Conservation (phyloP, 2,888 invertebrate species). For the Drosophila algonquin region DNA sequence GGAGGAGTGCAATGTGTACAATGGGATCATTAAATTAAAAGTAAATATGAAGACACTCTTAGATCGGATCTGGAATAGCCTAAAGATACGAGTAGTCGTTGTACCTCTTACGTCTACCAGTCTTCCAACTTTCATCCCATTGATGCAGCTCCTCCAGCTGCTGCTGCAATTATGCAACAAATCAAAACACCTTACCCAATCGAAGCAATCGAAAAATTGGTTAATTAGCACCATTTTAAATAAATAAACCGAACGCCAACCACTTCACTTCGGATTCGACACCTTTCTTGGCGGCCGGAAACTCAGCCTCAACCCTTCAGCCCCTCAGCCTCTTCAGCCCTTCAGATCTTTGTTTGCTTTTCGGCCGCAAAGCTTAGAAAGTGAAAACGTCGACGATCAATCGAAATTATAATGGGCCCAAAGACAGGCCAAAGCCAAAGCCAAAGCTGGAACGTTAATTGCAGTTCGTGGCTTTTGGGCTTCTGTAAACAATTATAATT, state of each 20-base stretch:
- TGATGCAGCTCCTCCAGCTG: not conserved
- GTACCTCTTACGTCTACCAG: not conserved
- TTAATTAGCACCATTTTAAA: conserved; percentile 45
- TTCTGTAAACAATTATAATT: conserved; percentile 23
- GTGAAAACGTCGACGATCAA: conserved; percentile 53
- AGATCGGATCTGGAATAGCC: too few species aligned
- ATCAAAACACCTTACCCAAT: conserved; percentile 29
- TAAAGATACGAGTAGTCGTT: not conserved
- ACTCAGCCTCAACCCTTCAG: conserved; percentile 9
- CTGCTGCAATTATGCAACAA: conserved; percentile 3
- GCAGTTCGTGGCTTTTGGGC: conserved; percentile 18
- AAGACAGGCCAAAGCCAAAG: not conserved
- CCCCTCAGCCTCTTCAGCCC: not conserved
- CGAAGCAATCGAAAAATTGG: not conserved
- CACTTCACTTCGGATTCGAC: conserved; percentile 23
- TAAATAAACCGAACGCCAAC: conserved; percentile 32
- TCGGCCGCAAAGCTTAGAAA: conserved; percentile 51
- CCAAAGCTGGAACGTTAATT: conserved; percentile 23
- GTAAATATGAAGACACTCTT: not conserved
- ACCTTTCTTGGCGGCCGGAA: conserved; percentile 42
- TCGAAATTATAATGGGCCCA: conserved; percentile 26
- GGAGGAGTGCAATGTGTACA: conserved; percentile 15
- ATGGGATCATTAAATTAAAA: conserved; percentile 4
- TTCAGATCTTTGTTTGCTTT: conserved; percentile 25
- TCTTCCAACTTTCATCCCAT: not conserved